Evolutionary conservation across 2,113 vertebrate species (phyloP), one percentile per base, ranked within the genome.

Genomic region (Haemorhous mexicanus): DNA sequence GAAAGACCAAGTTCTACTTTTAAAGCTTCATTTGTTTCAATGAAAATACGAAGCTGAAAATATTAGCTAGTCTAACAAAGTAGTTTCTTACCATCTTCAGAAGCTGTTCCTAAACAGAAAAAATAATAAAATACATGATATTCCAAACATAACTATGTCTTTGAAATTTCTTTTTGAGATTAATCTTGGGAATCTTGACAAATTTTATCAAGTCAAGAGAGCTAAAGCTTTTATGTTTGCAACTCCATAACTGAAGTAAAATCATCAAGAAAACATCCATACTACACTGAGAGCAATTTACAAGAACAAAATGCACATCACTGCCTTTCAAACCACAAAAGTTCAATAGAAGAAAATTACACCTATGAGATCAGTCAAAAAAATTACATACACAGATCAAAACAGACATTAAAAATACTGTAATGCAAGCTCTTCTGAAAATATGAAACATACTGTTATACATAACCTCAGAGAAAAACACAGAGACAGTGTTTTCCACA

Each of bases 71-170:
- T 97, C 97, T 97, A 96, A 93, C 84, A 89, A 93, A 97, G 92
- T 84, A 50, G 93, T 95, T 83, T 98, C 98, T 99, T 99, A 99
- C 98, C 98, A 98, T 99, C 98, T 97, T 98, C 98, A 98, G 98
- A 98, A 91, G 98, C 97, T 97, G 98, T 98, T 97, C 98, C 98
- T 99, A 98, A 97, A 98, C 96, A 98, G 97, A 98, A 96, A 98
- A 98, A 96, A 97, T 91, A 97, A 97, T 97, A 98, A 98, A 98
- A 98, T 78, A 98, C 46, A 94, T 95, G 96, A 98, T 87, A 96
- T 98, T 98, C 92, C 95, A 97, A 97, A 97, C 93, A 97, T 91
- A 83, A 97, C 41, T 87, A 53, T 59, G 61, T 43, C 9, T 67
- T 75, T 87, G 26, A 55, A 79, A 30, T 69, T 58, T 78, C n/a